phyloP scores from a whole-genome alignment of 2,113 vertebrate genomes.

The Larimichthys polyactis region DNA sequence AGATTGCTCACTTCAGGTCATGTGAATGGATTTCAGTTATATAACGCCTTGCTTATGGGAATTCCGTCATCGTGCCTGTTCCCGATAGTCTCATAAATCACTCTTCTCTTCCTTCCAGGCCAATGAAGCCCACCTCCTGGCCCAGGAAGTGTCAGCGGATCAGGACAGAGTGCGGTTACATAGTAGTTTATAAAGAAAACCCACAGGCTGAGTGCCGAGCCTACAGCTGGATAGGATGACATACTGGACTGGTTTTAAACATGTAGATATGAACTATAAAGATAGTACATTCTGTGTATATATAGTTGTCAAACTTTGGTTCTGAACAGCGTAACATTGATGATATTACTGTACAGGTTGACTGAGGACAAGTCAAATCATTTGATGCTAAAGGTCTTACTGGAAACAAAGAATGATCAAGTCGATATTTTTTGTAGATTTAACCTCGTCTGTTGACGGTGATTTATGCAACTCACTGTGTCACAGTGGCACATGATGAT shows the following conservation, averaged over 20 bases:
- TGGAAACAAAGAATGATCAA: not conserved
- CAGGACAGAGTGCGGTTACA: constrained; percentile 68
- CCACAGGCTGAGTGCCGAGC: constrained; percentile 64
- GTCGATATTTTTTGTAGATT: constrained; percentile 5
- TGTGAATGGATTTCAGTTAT: constrained; percentile 3
- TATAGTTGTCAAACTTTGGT: not conserved
- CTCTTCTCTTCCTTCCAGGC: constrained; percentile 41
- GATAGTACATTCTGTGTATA: not conserved
- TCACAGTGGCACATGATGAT: not conserved
- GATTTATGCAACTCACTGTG: not conserved
- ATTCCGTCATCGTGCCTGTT: not conserved
- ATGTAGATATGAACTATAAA: not conserved
- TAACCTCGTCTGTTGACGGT: not conserved
- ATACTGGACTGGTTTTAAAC: not conserved
- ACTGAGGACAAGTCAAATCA: constrained; percentile 29
- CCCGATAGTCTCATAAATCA: not conserved
- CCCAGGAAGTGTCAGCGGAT: constrained; percentile 70
- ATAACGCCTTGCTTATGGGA: not conserved
- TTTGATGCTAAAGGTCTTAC: constrained; percentile 14
- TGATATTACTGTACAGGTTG: not conserved
- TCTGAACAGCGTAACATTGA: not conserved
- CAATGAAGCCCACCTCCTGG: constrained; percentile 77
- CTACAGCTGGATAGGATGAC: constrained; percentile 81
- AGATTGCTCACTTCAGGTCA: not conserved
- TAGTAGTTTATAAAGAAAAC: constrained; percentile 69